A percentile compares a stretch with the other conserved stretches of the same genome.
Conservation (phyloP, 1,140 invertebrate species). For the Formica selysi region DNA sequence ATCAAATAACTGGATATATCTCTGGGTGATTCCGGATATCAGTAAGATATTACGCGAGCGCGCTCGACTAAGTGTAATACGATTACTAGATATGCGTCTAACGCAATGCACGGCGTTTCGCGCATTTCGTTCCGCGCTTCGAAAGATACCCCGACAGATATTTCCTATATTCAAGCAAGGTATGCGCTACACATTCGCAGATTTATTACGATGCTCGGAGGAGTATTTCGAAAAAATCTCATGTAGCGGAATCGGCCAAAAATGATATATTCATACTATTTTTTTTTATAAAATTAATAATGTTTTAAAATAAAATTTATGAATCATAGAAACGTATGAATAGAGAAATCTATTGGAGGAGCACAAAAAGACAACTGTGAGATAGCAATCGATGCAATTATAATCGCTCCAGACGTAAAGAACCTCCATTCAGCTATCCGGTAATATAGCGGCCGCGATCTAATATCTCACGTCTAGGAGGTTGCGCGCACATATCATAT, state of each 20-base stretch:
- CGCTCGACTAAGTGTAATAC: slow-evolving; percentile 30
- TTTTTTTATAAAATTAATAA: not conserved
- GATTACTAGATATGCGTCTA: slow-evolving; percentile 32
- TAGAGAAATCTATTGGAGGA: not conserved
- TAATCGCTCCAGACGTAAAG: slow-evolving; percentile 34
- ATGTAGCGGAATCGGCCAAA: not conserved
- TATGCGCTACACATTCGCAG: slow-evolving; percentile 42
- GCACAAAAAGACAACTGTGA: not conserved
- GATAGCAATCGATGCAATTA: slow-evolving; percentile 25
- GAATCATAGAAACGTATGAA: slow-evolving; percentile 2
- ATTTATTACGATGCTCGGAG: slow-evolving; percentile 43
- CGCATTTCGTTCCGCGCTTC: slow-evolving; percentile 45
- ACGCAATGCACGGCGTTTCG: slow-evolving; percentile 37
- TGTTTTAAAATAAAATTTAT: not conserved
- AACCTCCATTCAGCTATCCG: slow-evolving; percentile 50
- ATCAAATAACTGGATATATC: slow-evolving; percentile 32
- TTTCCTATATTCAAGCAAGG: slow-evolving; percentile 47
- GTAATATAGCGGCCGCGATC: slow-evolving; percentile 69
- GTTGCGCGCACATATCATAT: slow-evolving; percentile 79
- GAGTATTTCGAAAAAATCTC: slow-evolving; percentile 50
- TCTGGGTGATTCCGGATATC: slow-evolving; percentile 28
- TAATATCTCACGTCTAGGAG: slow-evolving; percentile 77
- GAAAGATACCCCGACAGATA: slow-evolving; percentile 48
- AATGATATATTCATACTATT: not conserved
- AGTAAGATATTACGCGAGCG: slow-evolving; percentile 45